Percentiles rank a stretch among this genome's conserved stretches.
Conservation (phyloP, 2,888 invertebrate genomes). For the Andrena fulva region DNA sequence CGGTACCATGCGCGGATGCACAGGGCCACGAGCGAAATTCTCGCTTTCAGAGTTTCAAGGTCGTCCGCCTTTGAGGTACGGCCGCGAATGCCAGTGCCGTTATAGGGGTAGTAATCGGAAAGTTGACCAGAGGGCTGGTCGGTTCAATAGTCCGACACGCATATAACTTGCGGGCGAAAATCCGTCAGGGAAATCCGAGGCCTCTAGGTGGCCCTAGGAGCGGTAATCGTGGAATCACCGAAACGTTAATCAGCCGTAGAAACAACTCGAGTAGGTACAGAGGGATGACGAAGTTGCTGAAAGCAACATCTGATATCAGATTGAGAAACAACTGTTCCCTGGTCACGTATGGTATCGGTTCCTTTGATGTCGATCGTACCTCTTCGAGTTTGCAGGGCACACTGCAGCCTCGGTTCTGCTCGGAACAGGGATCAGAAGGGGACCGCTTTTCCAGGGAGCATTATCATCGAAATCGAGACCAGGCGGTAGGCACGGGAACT, state of each 20-base stretch:
- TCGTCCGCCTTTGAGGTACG: constrained; percentile 38
- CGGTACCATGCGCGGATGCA: neutral
- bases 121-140: constrained; percentile 26
- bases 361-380: constrained; percentile 12
- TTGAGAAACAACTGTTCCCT: neutral
- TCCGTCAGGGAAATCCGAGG: neutral
- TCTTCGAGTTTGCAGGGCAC: neutral
- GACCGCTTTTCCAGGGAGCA: constrained; percentile 21
- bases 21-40: constrained; percentile 15
- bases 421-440: constrained; percentile 7
- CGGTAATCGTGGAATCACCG: neutral
- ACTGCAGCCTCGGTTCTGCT: constrained; percentile 7
- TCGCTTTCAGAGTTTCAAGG: constrained; percentile 50
- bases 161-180: neutral
- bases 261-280: neutral
- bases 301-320: neutral
- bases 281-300: neutral
- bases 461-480: constrained; percentile 64
- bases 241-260: neutral
- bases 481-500: constrained; percentile 28
- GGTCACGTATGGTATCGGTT: constrained; percentile 19
- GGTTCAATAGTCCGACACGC: constrained; percentile 29
- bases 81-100: constrained; percentile 15
- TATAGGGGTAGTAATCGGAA: constrained; percentile 24
- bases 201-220: neutral